These are phyloP conservation scores for Enteromius argenteus DNA, from an alignment of 2,797 vertebrate species.

Conservation along the genomic window DNA sequence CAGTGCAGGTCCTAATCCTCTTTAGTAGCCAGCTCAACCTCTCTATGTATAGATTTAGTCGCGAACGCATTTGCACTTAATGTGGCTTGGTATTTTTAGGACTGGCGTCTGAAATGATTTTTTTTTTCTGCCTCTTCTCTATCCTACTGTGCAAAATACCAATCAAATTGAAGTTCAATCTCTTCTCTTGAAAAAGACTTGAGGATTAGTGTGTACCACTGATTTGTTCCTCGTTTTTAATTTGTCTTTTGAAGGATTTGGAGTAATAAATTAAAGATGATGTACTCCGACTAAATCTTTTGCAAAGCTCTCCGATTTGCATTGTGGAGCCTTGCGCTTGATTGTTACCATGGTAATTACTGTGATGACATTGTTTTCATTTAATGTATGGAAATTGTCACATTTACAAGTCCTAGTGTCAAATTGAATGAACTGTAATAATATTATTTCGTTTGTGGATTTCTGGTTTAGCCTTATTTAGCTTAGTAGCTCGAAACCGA, in stretches of 20 bases:
- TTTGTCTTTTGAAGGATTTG: slow-evolving; percentile 70
- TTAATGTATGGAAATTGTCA: slow-evolving; percentile 38
- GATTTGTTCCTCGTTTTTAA: slow-evolving; percentile 68
- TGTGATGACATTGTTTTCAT: slow-evolving; percentile 37
- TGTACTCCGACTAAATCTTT: slow-evolving; percentile 59
- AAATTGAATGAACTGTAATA: slow-evolving; percentile 10
- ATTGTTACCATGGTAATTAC: slow-evolving; percentile 62
- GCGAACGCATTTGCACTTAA: slow-evolving; percentile 60
- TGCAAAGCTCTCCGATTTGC: slow-evolving; percentile 60
- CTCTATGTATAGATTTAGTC: slow-evolving; percentile 60
- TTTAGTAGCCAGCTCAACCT: slow-evolving; percentile 65
- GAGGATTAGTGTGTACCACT: slow-evolving; percentile 64
- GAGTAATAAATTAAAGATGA: slow-evolving; percentile 65
- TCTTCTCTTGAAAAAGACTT: slow-evolving; percentile 67
- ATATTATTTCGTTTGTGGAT: slow-evolving; percentile 19
- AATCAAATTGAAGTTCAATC: slow-evolving; percentile 68
- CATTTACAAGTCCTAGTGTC: slow-evolving; percentile 25
- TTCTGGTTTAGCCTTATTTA: slow-evolving; percentile 11
- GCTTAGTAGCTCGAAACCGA: background rate
- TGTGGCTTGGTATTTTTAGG: slow-evolving; percentile 63
- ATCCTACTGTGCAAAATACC: slow-evolving; percentile 57
- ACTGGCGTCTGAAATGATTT: slow-evolving; percentile 54
- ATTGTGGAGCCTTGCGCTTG: slow-evolving; percentile 50
- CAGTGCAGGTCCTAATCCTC: slow-evolving; percentile 71
- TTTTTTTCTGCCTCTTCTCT: slow-evolving; percentile 6